Evolutionary conservation across 2,888 invertebrate genomes (phyloP), one percentile per base, ranked within the genome.

Genomic region (Pollenia amentaria): DNA sequence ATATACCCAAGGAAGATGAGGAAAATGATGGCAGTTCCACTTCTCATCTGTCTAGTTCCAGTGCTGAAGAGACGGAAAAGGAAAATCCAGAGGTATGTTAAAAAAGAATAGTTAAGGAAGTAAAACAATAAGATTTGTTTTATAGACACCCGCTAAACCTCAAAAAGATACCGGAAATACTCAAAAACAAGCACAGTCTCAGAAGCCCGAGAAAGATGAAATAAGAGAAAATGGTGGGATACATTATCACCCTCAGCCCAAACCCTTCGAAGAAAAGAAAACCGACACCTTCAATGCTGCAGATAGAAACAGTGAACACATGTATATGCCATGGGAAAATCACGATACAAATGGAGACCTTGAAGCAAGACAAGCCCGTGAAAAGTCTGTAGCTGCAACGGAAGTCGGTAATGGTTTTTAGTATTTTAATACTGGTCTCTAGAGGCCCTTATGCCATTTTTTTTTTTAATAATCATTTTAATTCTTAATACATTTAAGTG

Each of bases 341-440:
- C 11, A 48, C 4, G 44, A 57, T 11, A 81, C 18, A 16, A 73
- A 83, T 42, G 69, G 44, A 0, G 11, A 1, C 4, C n/a, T 42
- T 64, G 76, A 38, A 69, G 88, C 75, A 48, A 82, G 86, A n/a
- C 0, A 53, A 1, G 51, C 2, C 51, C 65, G 11, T 38, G 64
- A 40, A 48, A 9, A 14, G 11, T 38, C 60, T 18, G 48, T 7
- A 46, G 62, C 21, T 3, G 3, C 48, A 76, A 12, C 38, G 73
- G 84, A 80, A 87, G 85, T 90, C 90, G 92, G 91, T 92, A 92
- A 92, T 90, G 90, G 91, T 90, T 88, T 91, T 90, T 91, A 86
- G 89, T 88, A 89, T 85, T 78, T 57, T 21, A 51, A 29, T 42
- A 53, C n/a, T 55, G 29, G 6, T 55, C 73, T 53, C 9, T 40